Percentiles rank a stretch among this genome's conserved stretches.
phyloP scores from a whole-genome alignment of 2,797 vertebrate genomes.

The Mormyrus proboscirostris region DNA sequence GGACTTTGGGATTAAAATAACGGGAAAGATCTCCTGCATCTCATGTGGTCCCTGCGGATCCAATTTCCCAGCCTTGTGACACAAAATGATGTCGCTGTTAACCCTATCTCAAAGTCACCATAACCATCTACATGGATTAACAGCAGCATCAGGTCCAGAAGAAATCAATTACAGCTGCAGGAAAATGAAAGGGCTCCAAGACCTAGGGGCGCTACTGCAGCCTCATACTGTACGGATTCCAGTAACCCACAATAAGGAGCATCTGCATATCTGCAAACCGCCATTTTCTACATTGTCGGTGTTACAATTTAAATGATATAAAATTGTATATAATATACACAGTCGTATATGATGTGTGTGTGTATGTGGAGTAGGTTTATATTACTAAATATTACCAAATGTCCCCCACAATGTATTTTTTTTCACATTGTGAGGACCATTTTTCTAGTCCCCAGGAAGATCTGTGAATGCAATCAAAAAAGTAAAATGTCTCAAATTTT shows the following conservation, averaged over 20 bases:
- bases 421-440: neutral
- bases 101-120: slow-evolving; percentile 48
- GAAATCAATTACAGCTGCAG: slow-evolving; percentile 43
- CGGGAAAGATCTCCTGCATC: neutral
- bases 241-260: neutral
- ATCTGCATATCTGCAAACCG: neutral
- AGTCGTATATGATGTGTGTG: neutral
- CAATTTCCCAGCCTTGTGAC: slow-evolving; percentile 51
- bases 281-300: neutral
- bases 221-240: neutral
- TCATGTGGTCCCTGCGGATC: slow-evolving; percentile 15
- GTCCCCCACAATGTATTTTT: neutral
- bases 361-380: neutral
- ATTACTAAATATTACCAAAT: neutral
- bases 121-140: slow-evolving; percentile 56
- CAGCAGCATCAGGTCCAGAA: slow-evolving; percentile 45
- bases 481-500: neutral
- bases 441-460: neutral
- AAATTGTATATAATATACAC: neutral
- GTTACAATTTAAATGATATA: neutral
- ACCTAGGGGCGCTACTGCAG: neutral
- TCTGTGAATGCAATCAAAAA: neutral
- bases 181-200: neutral
- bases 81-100: slow-evolving; percentile 62
- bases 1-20: neutral